Evolutionary conservation across 2,113 vertebrate genomes (phyloP).

Genomic region (Eublepharis macularius): DNA sequence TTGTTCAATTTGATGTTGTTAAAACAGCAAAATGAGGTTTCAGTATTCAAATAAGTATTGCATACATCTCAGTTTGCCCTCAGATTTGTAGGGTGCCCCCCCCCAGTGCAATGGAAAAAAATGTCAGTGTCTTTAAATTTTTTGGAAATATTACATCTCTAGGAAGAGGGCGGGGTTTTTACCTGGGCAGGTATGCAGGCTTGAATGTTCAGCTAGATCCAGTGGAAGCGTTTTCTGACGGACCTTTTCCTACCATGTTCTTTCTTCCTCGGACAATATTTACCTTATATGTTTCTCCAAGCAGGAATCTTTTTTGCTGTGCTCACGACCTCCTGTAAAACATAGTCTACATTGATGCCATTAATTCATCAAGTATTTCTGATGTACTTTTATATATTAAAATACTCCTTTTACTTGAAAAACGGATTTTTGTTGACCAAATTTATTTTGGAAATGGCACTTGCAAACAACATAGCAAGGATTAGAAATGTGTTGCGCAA

Average conservation of each 20-base stretch:
- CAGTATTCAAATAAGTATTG: too few relatives aligned
- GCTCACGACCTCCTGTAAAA: background rate
- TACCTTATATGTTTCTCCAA: background rate
- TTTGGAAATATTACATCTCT: background rate
- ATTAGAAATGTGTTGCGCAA: background rate
- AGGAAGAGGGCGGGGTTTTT: too few relatives aligned
- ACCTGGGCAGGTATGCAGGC: background rate
- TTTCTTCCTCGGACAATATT: background rate
- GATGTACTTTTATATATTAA: background rate
- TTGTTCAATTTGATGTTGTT: too few relatives aligned
- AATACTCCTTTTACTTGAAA: conserved; percentile 11
- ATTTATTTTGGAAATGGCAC: conserved; percentile 5
- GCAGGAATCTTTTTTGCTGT: background rate
- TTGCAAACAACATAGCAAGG: background rate
- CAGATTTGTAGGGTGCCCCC: too few relatives aligned
- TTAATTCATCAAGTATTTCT: background rate
- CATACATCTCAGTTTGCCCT: too few relatives aligned
- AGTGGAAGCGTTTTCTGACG: background rate
- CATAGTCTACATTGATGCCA: background rate
- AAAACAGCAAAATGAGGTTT: too few relatives aligned
- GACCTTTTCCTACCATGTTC: background rate
- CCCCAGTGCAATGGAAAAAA: too few relatives aligned
- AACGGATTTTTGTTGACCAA: conserved; percentile 9
- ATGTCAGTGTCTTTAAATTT: too few relatives aligned
- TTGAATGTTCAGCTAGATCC: background rate